A percentile compares a stretch with the other conserved stretches of the same genome.
Conservation (phyloP, 2,888 invertebrate genomes). For the Cryptocephalus moraei region DNA sequence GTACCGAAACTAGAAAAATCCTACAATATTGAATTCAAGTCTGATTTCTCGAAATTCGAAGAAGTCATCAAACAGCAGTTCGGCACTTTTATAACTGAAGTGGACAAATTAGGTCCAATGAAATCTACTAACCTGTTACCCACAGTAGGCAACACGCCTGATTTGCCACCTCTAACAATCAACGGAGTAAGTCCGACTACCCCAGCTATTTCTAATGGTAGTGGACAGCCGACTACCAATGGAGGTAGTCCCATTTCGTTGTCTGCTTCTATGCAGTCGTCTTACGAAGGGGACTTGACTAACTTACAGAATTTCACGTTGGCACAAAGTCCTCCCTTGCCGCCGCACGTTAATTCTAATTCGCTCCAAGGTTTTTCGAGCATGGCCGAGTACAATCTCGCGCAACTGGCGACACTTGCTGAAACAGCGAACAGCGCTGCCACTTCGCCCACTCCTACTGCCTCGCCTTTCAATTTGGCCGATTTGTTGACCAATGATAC, state of each 20-base stretch:
- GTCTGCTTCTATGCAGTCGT: conserved; percentile 61
- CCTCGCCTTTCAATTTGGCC: conserved; percentile 62
- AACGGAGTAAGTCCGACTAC: conserved; percentile 20
- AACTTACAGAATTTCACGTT: conserved; percentile 31
- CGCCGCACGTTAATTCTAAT: conserved; percentile 23
- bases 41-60: conserved; percentile 71
- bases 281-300: conserved; percentile 64
- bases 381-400: conserved; percentile 79
- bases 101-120: conserved; percentile 20
- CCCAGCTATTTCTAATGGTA: conserved; percentile 26
- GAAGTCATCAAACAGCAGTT: conserved; percentile 54
- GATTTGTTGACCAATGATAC: conserved; percentile 70
- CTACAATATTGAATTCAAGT: conserved; percentile 71
- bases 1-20: conserved; percentile 73
- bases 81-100: conserved; percentile 62
- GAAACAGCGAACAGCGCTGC: conserved; percentile 46
- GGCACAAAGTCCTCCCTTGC: conserved; percentile 27
- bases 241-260: conserved; percentile 61
- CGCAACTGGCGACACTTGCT: conserved; percentile 72
- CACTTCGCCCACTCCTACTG: conserved; percentile 41
- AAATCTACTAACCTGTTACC: conserved; percentile 38
- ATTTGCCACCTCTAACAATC: conserved; percentile 26
- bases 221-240: conserved; percentile 42
- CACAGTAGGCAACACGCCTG: conserved; percentile 36
- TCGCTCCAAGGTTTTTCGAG: conserved; percentile 50